These are phyloP conservation scores for Mimas tiliae DNA, from an alignment of 2,888 invertebrate genomes.

Conservation along the genomic window DNA sequence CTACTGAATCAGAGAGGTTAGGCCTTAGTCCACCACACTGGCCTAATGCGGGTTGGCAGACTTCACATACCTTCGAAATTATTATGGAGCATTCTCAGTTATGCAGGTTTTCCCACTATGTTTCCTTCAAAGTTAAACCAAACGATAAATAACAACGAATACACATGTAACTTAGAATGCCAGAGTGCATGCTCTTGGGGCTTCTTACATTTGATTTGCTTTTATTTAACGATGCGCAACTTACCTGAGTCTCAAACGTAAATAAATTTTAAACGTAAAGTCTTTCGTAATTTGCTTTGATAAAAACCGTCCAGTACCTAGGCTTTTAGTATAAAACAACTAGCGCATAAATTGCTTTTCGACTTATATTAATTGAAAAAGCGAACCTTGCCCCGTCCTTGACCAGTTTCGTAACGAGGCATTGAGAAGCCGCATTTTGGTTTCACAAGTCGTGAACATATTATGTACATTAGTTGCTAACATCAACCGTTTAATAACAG, in stretches of 20 bases:
- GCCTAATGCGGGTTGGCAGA: too few relatives aligned
- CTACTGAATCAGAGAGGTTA: too few relatives aligned
- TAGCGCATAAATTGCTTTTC: conserved; percentile 12
- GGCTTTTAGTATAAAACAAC: not conserved
- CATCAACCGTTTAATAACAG: not conserved
- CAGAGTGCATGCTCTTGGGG: too few relatives aligned
- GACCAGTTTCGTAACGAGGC: conserved; percentile 38
- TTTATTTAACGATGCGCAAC: not conserved
- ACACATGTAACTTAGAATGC: too few relatives aligned
- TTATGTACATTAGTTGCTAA: conserved; percentile 5
- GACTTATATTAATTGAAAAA: conserved; percentile 31
- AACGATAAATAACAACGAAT: too few relatives aligned
- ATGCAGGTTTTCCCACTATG: too few relatives aligned
- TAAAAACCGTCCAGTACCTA: not conserved
- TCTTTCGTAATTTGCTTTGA: not conserved
- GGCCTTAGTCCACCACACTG: too few relatives aligned
- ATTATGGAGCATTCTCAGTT: too few relatives aligned
- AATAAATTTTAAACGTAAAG: not conserved
- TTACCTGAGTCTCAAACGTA: not conserved
- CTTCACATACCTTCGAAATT: too few relatives aligned
- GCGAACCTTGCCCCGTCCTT: conserved; percentile 44
- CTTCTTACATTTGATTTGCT: too few relatives aligned
- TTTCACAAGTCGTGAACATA: not conserved
- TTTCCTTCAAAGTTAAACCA: too few relatives aligned
- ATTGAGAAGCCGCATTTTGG: conserved; percentile 23